Evolutionary conservation across 2,888 invertebrate genomes (phyloP), one percentile per base, ranked within the genome.

Genomic region (Amblyteles armatorius): DNA sequence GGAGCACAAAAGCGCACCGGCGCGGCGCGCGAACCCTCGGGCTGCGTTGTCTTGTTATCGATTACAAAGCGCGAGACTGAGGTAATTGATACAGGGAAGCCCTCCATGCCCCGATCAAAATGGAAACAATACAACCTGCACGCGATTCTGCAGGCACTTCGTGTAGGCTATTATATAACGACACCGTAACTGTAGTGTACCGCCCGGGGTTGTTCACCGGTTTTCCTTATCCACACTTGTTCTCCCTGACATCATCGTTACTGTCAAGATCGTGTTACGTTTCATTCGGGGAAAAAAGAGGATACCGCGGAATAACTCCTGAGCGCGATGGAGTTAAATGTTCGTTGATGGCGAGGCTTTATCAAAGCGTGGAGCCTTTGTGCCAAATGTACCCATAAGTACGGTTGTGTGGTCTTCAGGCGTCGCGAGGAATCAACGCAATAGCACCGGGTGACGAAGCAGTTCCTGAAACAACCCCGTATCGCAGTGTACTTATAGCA

Each of bases 21-120:
- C 33, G 2, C 11, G 4, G 36, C 65, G 50, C 48, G 44, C 19
- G n/a, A 9, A 19, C 26, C 5, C 52, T 44, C 63, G 72, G 72
- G 40, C 55, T 63, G 29, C 33, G 50, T 65, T 55, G 65, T 77
- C 33, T 11, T 65, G 33, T 72, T 78, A 82, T 82, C 78, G 78
- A 73, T 79, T 79, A 33, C 60, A 68, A 73, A 78, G 68, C 68
- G 60, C 16, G 68, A 57, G 60, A 57, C 26, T 50, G n/a, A 48
- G 71, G 57, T 79, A 73, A 78, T 67, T 82, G 82, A 73, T 78
- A 73, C 44, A 36, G 72, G 57, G 55, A 68, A 60, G n/a, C 67
- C 29, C 69, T 19, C 40, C 68, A 60, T 13, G 40, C 13, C 69
- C 33, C 50, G 50, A 68, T 72, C 72, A 73, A 78, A 82, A 82